Evolutionary conservation across 2,113 vertebrate species (phyloP).

Genomic region (Hymenochirus boettgeri): DNA sequence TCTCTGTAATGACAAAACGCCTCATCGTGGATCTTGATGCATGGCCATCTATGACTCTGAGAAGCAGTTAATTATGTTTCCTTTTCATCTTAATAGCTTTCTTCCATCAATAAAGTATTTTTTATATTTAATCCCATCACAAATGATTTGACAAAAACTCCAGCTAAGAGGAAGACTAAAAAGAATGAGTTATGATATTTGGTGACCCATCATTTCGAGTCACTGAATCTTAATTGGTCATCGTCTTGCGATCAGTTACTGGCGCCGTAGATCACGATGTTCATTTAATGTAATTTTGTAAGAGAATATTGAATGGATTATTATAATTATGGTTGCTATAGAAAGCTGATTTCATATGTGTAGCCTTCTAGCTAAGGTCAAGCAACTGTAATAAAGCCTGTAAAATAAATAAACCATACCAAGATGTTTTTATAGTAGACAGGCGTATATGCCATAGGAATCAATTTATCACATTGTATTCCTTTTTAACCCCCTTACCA

Average conservation of each 20-base stretch:
- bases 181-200: conserved; percentile 15
- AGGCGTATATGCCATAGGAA: too few species aligned
- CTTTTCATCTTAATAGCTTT: conserved; percentile 9
- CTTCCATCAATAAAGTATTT: conserved; percentile 31
- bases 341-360: neutral
- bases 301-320: conserved; percentile 24
- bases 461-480: too few species aligned
- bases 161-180: conserved; percentile 26
- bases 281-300: conserved; percentile 21
- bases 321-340: conserved; percentile 27
- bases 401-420: too few species aligned
- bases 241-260: conserved; percentile 9
- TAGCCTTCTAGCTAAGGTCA: too few species aligned
- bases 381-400: too few species aligned
- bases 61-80: conserved; percentile 35
- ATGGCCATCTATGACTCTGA: conserved; percentile 22
- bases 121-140: conserved; percentile 31
- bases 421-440: too few species aligned
- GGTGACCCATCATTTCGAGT: conserved; percentile 11
- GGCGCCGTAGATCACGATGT: conserved; percentile 22
- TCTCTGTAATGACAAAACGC: conserved; percentile 33
- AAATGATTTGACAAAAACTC: conserved; percentile 28
- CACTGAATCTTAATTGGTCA: conserved; percentile 31
- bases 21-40: conserved; percentile 22
- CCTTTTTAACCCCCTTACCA: too few species aligned